Conservation (phyloP, 2,888 invertebrate species). For the Sacculina carcini region DNA sequence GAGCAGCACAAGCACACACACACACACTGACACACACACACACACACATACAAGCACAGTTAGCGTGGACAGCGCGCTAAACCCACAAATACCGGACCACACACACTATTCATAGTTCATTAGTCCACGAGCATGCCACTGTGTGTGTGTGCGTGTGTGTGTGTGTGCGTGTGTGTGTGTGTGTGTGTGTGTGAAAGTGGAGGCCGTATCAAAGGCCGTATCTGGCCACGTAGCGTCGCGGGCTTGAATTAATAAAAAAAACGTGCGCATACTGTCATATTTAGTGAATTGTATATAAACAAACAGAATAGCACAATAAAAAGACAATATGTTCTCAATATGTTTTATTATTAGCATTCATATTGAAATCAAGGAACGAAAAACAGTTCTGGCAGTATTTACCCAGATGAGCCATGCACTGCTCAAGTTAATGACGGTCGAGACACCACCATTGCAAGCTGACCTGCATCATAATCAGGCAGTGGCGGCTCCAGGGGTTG, state of each 20-base stretch:
- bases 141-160: slow-evolving; percentile 1
- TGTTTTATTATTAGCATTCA: no score
- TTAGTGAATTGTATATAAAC: no score
- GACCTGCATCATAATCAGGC: no score
- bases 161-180: slow-evolving; percentile 3
- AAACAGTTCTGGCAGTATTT: no score
- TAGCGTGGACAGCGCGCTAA: neutral
- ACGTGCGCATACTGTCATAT: no score
- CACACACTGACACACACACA: neutral
- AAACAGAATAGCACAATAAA: no score
- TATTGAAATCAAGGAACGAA: no score
- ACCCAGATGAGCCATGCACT: no score
- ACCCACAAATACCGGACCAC: neutral
- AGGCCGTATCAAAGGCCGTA: neutral
- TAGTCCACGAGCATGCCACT: neutral
- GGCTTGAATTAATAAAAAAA: neutral
- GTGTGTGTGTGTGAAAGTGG: neutral
- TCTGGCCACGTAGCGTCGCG: neutral
- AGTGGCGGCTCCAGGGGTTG: no score
- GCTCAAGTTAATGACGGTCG: no score
- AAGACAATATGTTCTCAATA: no score
- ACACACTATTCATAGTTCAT: neutral
- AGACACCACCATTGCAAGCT: no score
- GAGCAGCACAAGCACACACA: neutral
- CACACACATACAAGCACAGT: neutral